Evolutionary conservation across 2,888 invertebrate species (phyloP).

Genomic region (Ariolimax columbianus): DNA sequence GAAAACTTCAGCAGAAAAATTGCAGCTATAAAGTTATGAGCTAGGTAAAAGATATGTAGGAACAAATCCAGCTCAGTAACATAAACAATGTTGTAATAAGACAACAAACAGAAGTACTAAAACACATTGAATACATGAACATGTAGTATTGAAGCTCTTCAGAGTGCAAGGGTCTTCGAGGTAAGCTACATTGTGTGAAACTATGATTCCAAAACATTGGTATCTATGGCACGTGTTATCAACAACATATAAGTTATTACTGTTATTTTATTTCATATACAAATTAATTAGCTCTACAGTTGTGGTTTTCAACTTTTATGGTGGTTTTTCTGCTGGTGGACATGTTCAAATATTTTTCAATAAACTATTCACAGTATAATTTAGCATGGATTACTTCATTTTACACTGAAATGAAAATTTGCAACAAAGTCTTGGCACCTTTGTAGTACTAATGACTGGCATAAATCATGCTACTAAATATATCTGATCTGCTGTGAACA

Average conservation of each 20-base stretch:
- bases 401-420: no score
- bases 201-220: background rate
- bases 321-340: background rate
- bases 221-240: background rate
- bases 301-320: background rate
- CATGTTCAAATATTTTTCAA: background rate
- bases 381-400: background rate
- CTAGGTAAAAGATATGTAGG: background rate
- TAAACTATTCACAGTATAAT: background rate
- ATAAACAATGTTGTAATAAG: background rate
- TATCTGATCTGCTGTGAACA: no score
- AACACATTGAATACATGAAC: background rate
- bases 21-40: background rate
- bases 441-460: no score
- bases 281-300: background rate
- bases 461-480: no score
- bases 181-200: background rate
- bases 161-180: background rate
- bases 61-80: background rate
- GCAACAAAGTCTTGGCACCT: no score
- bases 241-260: background rate
- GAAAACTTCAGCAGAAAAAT: background rate
- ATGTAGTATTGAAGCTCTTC: background rate
- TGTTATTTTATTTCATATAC: background rate
- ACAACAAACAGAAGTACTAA: background rate